phyloP scores from a whole-genome alignment of 2,888 invertebrate species.

The Isoperla grammatica region DNA sequence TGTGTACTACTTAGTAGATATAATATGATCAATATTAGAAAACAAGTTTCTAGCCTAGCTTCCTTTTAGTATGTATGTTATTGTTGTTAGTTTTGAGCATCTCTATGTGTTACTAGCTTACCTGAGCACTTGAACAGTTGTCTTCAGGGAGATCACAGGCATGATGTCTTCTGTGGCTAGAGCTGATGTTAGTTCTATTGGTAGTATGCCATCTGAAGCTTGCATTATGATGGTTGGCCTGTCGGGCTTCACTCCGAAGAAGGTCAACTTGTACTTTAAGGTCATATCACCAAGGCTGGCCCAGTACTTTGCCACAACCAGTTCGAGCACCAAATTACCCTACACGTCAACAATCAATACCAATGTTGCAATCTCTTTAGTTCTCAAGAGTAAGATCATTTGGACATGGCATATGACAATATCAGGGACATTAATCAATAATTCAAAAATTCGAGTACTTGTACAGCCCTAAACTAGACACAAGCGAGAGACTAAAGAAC shows the following conservation, averaged over 20 bases:
- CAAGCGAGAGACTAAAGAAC: background rate
- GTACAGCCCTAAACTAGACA: too few species aligned
- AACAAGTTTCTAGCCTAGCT: background rate
- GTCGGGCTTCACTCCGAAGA: constrained; percentile 75
- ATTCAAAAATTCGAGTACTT: too few species aligned
- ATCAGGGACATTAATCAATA: too few species aligned
- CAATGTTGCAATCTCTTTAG: background rate
- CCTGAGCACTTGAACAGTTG: constrained; percentile 64
- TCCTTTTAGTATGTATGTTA: too few species aligned
- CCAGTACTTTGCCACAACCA: constrained; percentile 94
- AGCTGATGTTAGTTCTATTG: constrained; percentile 60
- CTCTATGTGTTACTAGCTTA: too few species aligned
- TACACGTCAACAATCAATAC: constrained; percentile 37
- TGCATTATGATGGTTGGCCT: constrained; percentile 58
- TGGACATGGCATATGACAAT: too few species aligned
- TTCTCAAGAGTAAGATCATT: too few species aligned
- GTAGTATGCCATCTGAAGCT: constrained; percentile 67
- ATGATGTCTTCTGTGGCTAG: constrained; percentile 73
- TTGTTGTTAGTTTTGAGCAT: too few species aligned
- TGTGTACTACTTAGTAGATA: too few species aligned
- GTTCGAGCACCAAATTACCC: constrained; percentile 75
- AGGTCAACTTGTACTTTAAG: constrained; percentile 69
- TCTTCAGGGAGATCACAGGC: constrained; percentile 68
- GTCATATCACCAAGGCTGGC: constrained; percentile 75
- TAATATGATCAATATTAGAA: too few species aligned